Evolutionary conservation across 2,113 vertebrate species (phyloP), one percentile per base, ranked within the genome.

Genomic region (Heterotis niloticus): DNA sequence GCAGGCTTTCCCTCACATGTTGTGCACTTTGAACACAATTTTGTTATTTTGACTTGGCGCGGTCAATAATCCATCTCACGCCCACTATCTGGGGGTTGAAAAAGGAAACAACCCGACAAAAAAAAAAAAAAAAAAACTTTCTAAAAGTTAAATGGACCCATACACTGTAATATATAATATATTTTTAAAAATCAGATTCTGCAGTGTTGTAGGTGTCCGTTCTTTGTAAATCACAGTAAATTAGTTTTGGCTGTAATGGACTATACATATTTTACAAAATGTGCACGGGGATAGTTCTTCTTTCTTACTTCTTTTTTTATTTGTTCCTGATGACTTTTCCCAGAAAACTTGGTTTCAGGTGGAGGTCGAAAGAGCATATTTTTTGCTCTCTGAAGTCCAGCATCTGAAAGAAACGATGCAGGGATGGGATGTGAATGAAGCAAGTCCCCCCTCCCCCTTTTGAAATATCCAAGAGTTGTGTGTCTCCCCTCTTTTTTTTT

Each of bases 381-480:
- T 93, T 93, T 91, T 93, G 94, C 92, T 88, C 88, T 93, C 91
- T 91, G 91, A 93, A 93, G 88, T 57, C 18, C 56, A 87, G 86
- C 81, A 88, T 91, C 91, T 92, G 92, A 92, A 92, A 60, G 71
- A 91, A 91, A 65, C 93, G 92, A 88, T 92, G 86, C 83, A 91
- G 83, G 86, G 89, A 93, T 93, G 91, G 91, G 92, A 92, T 93
- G 92, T 92, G 93, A 95, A 94, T 94, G 93, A 93, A 93, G 91
- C 90, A 91, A 91, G 14, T 62, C 12, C 9, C n/a, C n/a, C 69
- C 69, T 89, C 89, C 91, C 93, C 91, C 92, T 92, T 95, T 94
- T 94, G 20, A 62, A 92, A 94, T 94, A 93, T 92, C 91, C 88
- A 94, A 94, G 91, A 89, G 92, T 94, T 94, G 20, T 51, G 57